Evolutionary conservation across 2,113 vertebrate genomes (phyloP).

Genomic region (Scopus umbretta): DNA sequence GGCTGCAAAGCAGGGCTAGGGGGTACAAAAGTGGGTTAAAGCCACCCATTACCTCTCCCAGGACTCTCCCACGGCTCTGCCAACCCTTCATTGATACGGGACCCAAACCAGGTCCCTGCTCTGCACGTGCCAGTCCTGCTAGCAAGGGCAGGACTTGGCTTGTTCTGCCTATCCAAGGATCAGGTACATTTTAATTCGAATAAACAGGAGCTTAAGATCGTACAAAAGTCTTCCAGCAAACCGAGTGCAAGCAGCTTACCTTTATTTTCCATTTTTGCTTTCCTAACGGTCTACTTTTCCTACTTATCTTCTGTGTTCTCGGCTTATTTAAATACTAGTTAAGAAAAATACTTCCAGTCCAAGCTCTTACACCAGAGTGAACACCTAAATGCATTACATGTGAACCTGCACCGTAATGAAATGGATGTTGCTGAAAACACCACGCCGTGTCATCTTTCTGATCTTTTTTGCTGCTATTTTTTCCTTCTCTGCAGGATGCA

Average conservation of each 20-base stretch:
- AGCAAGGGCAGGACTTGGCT: not conserved
- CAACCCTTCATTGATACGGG: fast-evolving
- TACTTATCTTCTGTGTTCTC: not conserved
- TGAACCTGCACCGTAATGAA: not conserved
- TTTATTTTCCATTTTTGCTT: not conserved
- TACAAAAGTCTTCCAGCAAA: not conserved
- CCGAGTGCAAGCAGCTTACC: fast-evolving
- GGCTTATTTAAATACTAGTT: not conserved
- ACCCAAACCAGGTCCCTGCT: not conserved
- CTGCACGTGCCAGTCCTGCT: fast-evolving
- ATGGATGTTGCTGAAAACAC: not conserved
- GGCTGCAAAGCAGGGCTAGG: too few relatives aligned
- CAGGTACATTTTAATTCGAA: not conserved
- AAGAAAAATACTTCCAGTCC: not conserved
- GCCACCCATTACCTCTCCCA: fast-evolving
- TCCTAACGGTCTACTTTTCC: not conserved
- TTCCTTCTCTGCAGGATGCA: not conserved
- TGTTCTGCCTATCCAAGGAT: not conserved
- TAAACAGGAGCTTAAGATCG: not conserved
- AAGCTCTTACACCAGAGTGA: not conserved
- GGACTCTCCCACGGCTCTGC: not conserved
- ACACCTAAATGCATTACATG: fast-evolving
- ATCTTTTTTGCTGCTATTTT: not conserved
- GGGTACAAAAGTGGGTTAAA: not conserved
- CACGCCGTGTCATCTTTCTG: not conserved